Percentiles rank a stretch among this genome's conserved stretches.
Conservation (phyloP, 2,888 invertebrate genomes). For the Lasioglossum villosulum region DNA sequence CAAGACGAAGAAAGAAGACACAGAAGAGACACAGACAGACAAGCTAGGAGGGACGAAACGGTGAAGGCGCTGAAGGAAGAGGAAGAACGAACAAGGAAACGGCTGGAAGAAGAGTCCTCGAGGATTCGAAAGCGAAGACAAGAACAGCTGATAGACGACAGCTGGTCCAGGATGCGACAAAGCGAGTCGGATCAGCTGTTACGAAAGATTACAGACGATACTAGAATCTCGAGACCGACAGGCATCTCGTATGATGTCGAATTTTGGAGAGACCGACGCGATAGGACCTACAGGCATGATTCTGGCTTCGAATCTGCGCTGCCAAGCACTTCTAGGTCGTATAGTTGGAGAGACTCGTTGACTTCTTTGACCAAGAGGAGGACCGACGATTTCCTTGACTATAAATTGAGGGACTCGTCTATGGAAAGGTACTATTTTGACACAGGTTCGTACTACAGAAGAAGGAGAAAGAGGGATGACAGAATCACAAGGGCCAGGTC, state of each 20-base stretch:
- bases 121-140: constrained; percentile 82
- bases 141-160: constrained; percentile 64
- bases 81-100: constrained; percentile 58
- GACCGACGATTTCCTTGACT: constrained; percentile 62
- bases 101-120: constrained; percentile 71
- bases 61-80: constrained; percentile 55
- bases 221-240: constrained; percentile 14
- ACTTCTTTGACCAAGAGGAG: constrained; percentile 51
- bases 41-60: constrained; percentile 69
- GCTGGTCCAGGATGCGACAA: constrained; percentile 62
- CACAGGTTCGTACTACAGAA: constrained; percentile 55
- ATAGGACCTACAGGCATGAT: constrained; percentile 48
- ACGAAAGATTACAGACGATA: constrained; percentile 45
- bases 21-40: constrained; percentile 72
- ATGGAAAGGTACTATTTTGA: constrained; percentile 64
- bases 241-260: constrained; percentile 51
- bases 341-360: constrained; percentile 69
- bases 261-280: constrained; percentile 50
- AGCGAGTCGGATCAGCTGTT: constrained; percentile 69
- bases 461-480: constrained; percentile 64
- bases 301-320: constrained; percentile 51
- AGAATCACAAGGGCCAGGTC: constrained; percentile 63
- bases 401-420: constrained; percentile 61
- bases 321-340: constrained; percentile 60
- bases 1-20: constrained; percentile 76